A percentile compares a stretch with the other conserved stretches of the same genome.
Evolutionary conservation across 2,113 vertebrate genomes (phyloP).

Genomic region (Marmota flaviventris): DNA sequence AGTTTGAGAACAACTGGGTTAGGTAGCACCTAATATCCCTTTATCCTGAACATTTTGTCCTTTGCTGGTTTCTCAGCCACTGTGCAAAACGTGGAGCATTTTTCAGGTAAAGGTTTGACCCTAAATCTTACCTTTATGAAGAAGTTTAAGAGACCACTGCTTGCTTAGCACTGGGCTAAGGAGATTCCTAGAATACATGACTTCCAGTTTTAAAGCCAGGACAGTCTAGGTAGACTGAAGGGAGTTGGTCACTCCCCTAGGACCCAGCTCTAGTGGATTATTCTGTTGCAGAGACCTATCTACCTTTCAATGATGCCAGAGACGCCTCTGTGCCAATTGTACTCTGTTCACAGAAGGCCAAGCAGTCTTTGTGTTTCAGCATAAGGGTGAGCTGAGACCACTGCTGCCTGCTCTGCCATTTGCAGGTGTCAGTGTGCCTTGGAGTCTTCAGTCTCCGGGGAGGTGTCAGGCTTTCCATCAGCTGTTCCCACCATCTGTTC

Average conservation of each 20-base stretch:
- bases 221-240: background rate
- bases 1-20: background rate
- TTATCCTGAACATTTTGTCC: background rate
- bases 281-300: background rate
- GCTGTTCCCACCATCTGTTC: slow-evolving; percentile 56
- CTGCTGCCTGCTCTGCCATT: background rate
- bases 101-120: background rate
- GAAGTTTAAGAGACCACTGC: background rate
- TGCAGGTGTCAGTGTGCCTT: background rate
- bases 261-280: background rate
- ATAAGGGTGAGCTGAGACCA: background rate
- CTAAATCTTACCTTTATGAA: background rate
- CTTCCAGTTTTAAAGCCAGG: background rate
- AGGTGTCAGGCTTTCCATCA: background rate
- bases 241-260: background rate
- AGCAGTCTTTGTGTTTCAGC: background rate
- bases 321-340: background rate
- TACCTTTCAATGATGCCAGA: background rate
- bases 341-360: background rate
- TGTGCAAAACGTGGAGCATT: background rate
- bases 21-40: background rate
- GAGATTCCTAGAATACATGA: background rate
- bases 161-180: background rate
- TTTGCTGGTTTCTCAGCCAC: background rate
- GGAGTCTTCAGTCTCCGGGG: background rate